Percentiles rank a stretch among this genome's conserved stretches.
These are phyloP conservation scores for Myxocyprinus asiaticus DNA, from an alignment of 2,113 vertebrate species.

Conservation along the genomic window DNA sequence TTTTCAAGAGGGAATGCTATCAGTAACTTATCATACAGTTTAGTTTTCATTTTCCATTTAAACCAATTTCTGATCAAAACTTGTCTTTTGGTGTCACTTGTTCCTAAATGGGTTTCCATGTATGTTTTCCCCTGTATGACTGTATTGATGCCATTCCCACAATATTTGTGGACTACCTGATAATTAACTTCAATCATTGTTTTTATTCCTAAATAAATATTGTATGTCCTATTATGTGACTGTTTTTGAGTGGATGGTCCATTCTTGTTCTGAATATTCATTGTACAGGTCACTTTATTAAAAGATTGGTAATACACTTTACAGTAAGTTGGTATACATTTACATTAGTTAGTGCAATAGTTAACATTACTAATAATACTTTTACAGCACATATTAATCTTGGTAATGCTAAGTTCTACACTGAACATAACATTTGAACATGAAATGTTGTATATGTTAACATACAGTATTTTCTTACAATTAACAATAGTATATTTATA, in stretches of 20 bases:
- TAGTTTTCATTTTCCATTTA: slow-evolving; percentile 62
- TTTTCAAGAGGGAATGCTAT: slow-evolving; percentile 45
- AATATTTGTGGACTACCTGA: slow-evolving; percentile 89
- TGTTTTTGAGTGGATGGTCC: neutral
- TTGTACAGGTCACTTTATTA: neutral
- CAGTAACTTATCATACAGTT: slow-evolving; percentile 49
- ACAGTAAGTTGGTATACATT: too few relatives aligned
- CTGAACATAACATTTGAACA: too few relatives aligned
- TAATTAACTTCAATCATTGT: slow-evolving; percentile 86
- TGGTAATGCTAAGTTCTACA: too few relatives aligned
- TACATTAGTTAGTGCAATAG: too few relatives aligned
- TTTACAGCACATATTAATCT: too few relatives aligned
- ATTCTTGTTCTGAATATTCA: neutral
- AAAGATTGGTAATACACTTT: too few relatives aligned
- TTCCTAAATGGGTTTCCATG: slow-evolving; percentile 78
- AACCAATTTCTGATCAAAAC: slow-evolving; percentile 71
- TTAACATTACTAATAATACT: too few relatives aligned
- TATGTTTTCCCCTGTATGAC: slow-evolving; percentile 77
- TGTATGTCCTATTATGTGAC: slow-evolving; percentile 72
- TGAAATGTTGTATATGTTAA: too few relatives aligned
- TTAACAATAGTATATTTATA: too few relatives aligned
- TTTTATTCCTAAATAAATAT: slow-evolving; percentile 89
- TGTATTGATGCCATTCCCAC: slow-evolving; percentile 85
- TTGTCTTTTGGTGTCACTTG: slow-evolving; percentile 70
- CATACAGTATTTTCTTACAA: too few relatives aligned